These are phyloP conservation scores for Drosophila demipolita DNA, from an alignment of 2,888 invertebrate genomes.

Conservation along the genomic window DNA sequence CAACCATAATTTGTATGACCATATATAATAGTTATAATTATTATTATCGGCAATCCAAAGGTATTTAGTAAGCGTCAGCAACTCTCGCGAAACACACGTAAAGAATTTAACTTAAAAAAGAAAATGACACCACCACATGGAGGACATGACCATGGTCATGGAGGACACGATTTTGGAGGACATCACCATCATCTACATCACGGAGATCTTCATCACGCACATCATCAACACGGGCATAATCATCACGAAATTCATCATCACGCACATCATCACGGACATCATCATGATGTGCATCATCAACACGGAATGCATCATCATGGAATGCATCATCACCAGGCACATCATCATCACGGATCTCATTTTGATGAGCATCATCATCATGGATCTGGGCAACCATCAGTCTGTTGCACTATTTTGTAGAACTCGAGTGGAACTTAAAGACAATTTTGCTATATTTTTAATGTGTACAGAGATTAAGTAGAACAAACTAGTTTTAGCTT, in stretches of 20 bases:
- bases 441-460: constrained; percentile 23
- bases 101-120: too few species aligned
- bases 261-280: too few species aligned
- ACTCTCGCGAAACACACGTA: constrained; percentile 32
- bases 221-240: constrained; percentile 31
- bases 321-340: constrained; percentile 28
- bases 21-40: constrained; percentile 8
- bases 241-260: too few species aligned
- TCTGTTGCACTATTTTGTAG: constrained; percentile 69
- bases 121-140: constrained; percentile 74
- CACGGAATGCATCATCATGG: too few species aligned
- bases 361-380: constrained; percentile 25
- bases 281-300: too few species aligned
- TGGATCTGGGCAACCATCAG: constrained; percentile 39
- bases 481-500: not conserved
- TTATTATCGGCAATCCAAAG: constrained; percentile 9
- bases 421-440: constrained; percentile 19
- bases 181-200: constrained; percentile 43
- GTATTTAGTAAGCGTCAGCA: constrained; percentile 53
- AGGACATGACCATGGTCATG: constrained; percentile 60
- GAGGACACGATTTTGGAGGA: constrained; percentile 39
- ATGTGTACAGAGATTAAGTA: constrained; percentile 39
- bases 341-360: constrained; percentile 35
- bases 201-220: constrained; percentile 38
- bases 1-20: constrained; percentile 8